These are phyloP conservation scores for Mola mola DNA, from an alignment of 2,113 vertebrate species.

Conservation along the genomic window DNA sequence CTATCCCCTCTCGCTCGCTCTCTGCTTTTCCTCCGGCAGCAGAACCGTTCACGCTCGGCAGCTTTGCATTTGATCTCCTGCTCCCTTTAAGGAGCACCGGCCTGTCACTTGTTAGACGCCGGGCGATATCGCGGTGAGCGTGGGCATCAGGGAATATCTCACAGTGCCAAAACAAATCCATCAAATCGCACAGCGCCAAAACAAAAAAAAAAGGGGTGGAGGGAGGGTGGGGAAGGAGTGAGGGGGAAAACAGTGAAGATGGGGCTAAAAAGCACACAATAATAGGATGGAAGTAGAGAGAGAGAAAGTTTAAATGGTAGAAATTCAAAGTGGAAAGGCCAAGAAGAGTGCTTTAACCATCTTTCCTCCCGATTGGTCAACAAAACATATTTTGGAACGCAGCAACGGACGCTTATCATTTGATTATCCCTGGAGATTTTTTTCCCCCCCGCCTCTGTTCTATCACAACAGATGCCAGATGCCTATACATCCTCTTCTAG, in stretches of 20 bases:
- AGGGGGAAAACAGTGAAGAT: neutral
- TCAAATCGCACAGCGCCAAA: slow-evolving; percentile 18
- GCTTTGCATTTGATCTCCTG: slow-evolving; percentile 32
- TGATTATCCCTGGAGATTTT: slow-evolving; percentile 33
- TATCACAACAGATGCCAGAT: slow-evolving; percentile 36
- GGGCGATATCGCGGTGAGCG: slow-evolving; percentile 20
- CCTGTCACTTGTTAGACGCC: slow-evolving; percentile 17
- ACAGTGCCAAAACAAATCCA: slow-evolving; percentile 16
- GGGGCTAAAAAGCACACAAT: neutral
- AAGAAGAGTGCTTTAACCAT: slow-evolving; percentile 25
- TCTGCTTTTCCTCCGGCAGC: neutral
- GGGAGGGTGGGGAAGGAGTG: neutral
- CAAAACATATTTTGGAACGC: slow-evolving; percentile 31
- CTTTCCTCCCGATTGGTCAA: slow-evolving; percentile 17
- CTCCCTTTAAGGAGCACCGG: slow-evolving; percentile 9
- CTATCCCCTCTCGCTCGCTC: neutral
- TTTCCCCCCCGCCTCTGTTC: slow-evolving; percentile 24
- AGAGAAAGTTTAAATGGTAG: slow-evolving; percentile 1
- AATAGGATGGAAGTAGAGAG: slow-evolving; percentile 3
- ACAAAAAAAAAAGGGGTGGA: neutral
- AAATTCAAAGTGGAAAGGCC: slow-evolving; percentile 22
- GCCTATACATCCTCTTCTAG: slow-evolving; percentile 44
- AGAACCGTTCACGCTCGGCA: neutral
- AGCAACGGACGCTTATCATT: slow-evolving; percentile 38
- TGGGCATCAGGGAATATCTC: slow-evolving; percentile 10